Evolutionary conservation across 2,113 vertebrate genomes (phyloP).

Genomic region (Charadrius vociferus): DNA sequence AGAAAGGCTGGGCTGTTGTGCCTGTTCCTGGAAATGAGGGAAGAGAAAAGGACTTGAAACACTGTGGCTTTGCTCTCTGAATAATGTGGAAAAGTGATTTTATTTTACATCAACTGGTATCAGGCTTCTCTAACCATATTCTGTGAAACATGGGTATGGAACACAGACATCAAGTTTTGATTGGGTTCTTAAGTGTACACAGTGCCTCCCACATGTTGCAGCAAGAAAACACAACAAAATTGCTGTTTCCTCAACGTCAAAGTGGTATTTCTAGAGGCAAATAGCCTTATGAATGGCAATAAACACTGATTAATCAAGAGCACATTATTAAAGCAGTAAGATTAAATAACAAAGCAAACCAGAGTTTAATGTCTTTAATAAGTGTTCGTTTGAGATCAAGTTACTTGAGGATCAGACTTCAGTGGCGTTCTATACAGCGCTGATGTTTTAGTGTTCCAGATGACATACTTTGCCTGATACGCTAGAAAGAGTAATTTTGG

Average conservation of each 20-base stretch:
- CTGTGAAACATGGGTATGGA: not conserved
- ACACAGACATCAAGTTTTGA: not conserved
- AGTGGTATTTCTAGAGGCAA: not conserved
- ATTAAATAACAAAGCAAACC: slow-evolving; percentile 5
- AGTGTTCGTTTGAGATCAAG: not conserved
- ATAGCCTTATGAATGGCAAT: not conserved
- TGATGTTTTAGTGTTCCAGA: not conserved
- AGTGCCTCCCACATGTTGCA: not conserved
- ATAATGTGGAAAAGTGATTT: not conserved
- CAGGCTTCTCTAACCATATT: not conserved
- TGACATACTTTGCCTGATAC: not conserved
- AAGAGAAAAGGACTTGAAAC: not conserved
- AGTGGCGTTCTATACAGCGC: not conserved
- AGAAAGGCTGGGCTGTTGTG: not conserved
- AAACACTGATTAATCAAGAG: not conserved
- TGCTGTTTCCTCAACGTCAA: not conserved
- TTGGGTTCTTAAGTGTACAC: not conserved
- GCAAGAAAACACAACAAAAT: not conserved
- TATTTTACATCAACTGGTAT: not conserved
- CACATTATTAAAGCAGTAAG: not conserved
- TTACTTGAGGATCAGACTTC: not conserved
- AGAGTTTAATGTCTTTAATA: not conserved
- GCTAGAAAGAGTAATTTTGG: not conserved
- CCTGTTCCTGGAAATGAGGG: not conserved
- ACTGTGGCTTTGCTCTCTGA: not conserved